Evolutionary conservation across 1,140 invertebrate genomes (phyloP).

Genomic region (Bombus breviceps): DNA sequence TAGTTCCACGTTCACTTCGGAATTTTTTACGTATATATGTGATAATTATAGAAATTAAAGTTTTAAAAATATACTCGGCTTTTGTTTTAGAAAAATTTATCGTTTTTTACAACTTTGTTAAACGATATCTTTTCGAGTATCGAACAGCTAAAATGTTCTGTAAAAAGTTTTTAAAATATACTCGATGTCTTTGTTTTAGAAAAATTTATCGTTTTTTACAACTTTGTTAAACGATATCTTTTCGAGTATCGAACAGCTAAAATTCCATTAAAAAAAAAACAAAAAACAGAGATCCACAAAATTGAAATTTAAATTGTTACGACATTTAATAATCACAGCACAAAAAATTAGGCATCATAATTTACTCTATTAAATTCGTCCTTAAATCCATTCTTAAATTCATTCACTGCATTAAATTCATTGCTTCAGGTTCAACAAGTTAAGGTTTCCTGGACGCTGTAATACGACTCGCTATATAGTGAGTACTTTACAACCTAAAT

Average conservation of each 20-base stretch:
- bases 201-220: neutral
- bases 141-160: no score
- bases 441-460: conserved; percentile 27
- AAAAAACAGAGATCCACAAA: no score
- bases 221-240: neutral
- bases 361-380: neutral
- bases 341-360: neutral
- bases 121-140: neutral
- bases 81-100: no score
- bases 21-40: neutral
- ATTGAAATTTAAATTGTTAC: no score
- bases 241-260: neutral
- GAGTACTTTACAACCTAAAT: conserved; percentile 48
- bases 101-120: neutral
- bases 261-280: no score
- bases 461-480: conserved; percentile 58
- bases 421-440: conserved; percentile 32
- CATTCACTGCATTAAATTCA: neutral
- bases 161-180: neutral
- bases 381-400: neutral
- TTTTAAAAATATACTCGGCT: neutral
- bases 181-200: neutral
- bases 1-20: neutral
- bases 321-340: neutral
- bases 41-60: no score